These are phyloP conservation scores for Plutella xylostella DNA, from an alignment of 2,888 invertebrate genomes.

Conservation along the genomic window DNA sequence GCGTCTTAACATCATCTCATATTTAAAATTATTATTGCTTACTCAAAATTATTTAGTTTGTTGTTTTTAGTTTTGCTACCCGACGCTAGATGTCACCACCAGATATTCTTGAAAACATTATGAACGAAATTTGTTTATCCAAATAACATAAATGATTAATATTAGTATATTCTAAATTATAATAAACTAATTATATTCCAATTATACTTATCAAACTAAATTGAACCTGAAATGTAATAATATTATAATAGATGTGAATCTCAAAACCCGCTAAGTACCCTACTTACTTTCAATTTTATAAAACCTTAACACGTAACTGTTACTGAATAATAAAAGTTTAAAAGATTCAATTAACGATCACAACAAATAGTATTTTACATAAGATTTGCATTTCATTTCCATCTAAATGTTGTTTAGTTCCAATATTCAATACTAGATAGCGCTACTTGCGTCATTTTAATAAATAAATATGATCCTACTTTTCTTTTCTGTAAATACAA, in stretches of 20 bases:
- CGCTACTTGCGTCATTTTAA: slow-evolving; percentile 20
- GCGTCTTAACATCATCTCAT: no score
- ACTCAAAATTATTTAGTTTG: no score
- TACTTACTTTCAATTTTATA: no score
- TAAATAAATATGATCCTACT: neutral
- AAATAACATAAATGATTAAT: neutral
- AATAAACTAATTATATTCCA: neutral
- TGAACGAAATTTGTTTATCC: neutral
- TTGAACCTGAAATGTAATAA: no score
- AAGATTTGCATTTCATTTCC: slow-evolving; percentile 5
- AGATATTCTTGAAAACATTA: no score
- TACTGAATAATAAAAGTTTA: neutral
- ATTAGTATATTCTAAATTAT: neutral
- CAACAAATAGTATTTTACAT: slow-evolving; percentile 6
- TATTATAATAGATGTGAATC: no score
- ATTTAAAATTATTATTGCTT: no score
- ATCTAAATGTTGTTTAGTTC: slow-evolving; percentile 20
- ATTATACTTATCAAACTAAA: neutral
- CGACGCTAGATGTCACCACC: neutral
- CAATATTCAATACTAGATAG: slow-evolving; percentile 43
- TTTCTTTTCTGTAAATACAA: neutral
- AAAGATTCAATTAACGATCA: neutral
- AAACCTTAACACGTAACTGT: no score
- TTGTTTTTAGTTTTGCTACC: neutral
- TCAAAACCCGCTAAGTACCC: no score